Base-by-base conservation (phyloP, 2,797 vertebrate genomes). In the Characodon lateralis region DNA sequence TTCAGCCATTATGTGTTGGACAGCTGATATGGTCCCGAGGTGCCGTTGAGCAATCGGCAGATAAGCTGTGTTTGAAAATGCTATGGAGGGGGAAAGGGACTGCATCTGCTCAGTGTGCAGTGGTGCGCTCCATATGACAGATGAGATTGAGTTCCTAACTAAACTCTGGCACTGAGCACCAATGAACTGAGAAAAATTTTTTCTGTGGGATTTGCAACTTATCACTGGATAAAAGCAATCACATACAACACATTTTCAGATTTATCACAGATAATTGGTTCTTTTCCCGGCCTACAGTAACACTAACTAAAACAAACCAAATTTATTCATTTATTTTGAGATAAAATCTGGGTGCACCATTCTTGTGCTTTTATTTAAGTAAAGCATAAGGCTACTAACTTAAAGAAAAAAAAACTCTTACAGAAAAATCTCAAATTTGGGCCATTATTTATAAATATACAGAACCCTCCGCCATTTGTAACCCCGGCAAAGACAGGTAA, bases 41-140 rank as follows among this genome's bases (percentile, higher is more conserved):
- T 89, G 82, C 43, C n/a, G 1, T n/a, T 80, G 79, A 82, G 58
- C 79, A 84, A 83, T 85, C 58, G 51, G 82, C 20, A 77, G 51
- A 72, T 78, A 71, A 77, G 59, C 79, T 78, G 69, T 77, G 82
- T 56, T 72, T 82, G 75, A 56, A 85, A 79, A 65, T 72, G 74
- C 81, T 84, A 78, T 59, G 22, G n/a, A 65, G 50, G 56, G 72
- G 26, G 28, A 65, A 35, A 66, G 50, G 12, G 51, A 75, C 68
- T 89, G 75, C 87, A 87, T 90, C 83, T 89, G 90, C 75, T 86
- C 72, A 73, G 71, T 68, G 35, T 79, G 89, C 89, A 91, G 78
- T 80, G 87, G 78, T 88, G 83, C 74, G 73, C 80, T 87, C 26
- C 69, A 74, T 82, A 77, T 80, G 81, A 81, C 87, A 87, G 82